These are phyloP conservation scores for Drosophila lini DNA, from an alignment of 1,140 invertebrate species.

Conservation along the genomic window DNA sequence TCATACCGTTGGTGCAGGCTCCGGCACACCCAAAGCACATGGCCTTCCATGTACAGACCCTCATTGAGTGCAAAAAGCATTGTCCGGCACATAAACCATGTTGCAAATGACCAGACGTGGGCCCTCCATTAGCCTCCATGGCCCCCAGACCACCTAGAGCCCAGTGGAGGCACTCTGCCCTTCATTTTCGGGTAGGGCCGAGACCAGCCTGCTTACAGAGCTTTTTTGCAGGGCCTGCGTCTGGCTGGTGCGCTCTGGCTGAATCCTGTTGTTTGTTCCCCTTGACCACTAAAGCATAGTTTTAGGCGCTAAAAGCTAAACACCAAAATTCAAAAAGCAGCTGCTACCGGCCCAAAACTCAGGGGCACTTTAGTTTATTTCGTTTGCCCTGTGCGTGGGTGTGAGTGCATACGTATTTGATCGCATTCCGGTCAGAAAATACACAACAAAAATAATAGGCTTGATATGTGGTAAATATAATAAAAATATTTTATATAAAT, in stretches of 20 bases:
- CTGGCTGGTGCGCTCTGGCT: conserved; percentile 14
- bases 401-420: conserved; percentile 32
- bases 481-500: neutral
- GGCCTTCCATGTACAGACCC: conserved; percentile 38
- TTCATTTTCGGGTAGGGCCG: conserved; percentile 48
- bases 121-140: conserved; percentile 68
- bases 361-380: conserved; percentile 69
- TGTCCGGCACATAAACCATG: conserved; percentile 79
- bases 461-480: neutral
- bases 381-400: conserved; percentile 19
- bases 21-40: conserved; percentile 32
- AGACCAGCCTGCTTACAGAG: conserved; percentile 16
- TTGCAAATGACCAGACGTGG: conserved; percentile 81
- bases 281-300: conserved; percentile 83
- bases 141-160: conserved; percentile 8
- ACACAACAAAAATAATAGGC: neutral
- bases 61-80: conserved; percentile 80
- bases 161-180: conserved; percentile 28
- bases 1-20: conserved; percentile 41
- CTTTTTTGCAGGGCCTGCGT: conserved; percentile 34
- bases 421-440: conserved; percentile 27
- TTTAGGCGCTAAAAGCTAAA: conserved; percentile 83
- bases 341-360: conserved; percentile 54
- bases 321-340: conserved; percentile 81
- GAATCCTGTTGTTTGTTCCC: conserved; percentile 76